These are phyloP conservation scores for Chlamydotis undulata DNA, from an alignment of 2,113 vertebrate species.

Conservation along the genomic window DNA sequence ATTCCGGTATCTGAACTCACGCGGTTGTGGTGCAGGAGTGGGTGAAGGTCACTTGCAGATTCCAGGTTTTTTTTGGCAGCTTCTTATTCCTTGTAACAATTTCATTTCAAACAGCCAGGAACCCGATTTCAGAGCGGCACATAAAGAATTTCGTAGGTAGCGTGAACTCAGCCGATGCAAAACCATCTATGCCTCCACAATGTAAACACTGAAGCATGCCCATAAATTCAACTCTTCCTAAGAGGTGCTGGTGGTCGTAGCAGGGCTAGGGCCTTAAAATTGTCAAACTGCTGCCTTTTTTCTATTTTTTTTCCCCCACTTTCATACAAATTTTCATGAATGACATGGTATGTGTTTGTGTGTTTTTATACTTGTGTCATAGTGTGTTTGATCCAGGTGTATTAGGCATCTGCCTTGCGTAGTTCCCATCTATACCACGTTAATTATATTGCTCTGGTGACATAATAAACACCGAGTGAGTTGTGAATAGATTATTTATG, in stretches of 20 bases:
- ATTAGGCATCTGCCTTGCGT: constrained; percentile 5
- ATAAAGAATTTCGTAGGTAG: neutral
- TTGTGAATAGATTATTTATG: constrained; percentile 67
- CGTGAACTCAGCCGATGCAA: neutral
- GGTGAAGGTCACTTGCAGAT: neutral
- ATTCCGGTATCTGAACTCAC: fast-evolving
- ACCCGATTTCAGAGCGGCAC: neutral
- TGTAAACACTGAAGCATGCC: neutral
- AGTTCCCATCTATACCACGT: constrained; percentile 15
- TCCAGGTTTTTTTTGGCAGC: neutral
- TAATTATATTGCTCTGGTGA: constrained; percentile 67
- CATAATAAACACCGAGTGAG: constrained; percentile 59
- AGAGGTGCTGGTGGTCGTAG: neutral
- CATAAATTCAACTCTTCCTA: neutral
- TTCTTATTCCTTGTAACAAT: neutral
- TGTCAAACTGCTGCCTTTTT: neutral
- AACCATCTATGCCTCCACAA: neutral
- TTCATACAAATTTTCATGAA: neutral
- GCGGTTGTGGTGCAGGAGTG: neutral
- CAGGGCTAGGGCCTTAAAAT: neutral
- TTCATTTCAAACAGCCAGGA: neutral
- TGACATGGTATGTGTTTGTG: neutral
- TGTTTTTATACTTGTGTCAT: neutral
- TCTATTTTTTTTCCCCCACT: neutral
- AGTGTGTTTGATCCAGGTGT: neutral